Conservation (phyloP, 2,888 invertebrate genomes). For the Tetranychus truncatus region DNA sequence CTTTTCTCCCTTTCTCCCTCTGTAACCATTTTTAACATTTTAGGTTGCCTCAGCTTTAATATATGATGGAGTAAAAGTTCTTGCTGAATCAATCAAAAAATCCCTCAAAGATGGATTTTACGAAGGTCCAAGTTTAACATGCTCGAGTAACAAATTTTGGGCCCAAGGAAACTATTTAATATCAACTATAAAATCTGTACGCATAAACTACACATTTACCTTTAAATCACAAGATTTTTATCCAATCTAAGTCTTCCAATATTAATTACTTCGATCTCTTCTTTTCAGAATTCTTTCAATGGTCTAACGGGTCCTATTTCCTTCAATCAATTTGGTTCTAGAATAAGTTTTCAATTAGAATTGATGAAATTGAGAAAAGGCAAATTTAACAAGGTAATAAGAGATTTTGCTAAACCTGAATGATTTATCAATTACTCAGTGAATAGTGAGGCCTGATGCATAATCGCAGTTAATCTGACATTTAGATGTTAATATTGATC, state of each 20-base stretch:
- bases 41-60: slow-evolving; percentile 35
- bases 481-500: neutral
- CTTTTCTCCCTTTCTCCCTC: neutral
- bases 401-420: too few species aligned
- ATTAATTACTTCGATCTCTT: neutral
- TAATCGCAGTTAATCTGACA: neutral
- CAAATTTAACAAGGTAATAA: neutral
- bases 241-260: too few species aligned
- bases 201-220: too few species aligned
- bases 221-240: too few species aligned
- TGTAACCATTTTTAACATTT: neutral
- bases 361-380: neutral
- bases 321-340: neutral
- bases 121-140: neutral
- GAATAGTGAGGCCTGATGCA: neutral
- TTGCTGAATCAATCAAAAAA: slow-evolving; percentile 33
- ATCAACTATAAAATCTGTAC: neutral
- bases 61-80: slow-evolving; percentile 35
- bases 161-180: neutral
- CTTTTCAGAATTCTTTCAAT: neutral
- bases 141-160: neutral
- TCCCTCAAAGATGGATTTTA: slow-evolving; percentile 22
- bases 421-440: neutral
- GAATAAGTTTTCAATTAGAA: neutral
- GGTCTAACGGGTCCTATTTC: neutral